Conservation (phyloP, 2,888 invertebrate genomes). For the Mylabris sibirica region DNA sequence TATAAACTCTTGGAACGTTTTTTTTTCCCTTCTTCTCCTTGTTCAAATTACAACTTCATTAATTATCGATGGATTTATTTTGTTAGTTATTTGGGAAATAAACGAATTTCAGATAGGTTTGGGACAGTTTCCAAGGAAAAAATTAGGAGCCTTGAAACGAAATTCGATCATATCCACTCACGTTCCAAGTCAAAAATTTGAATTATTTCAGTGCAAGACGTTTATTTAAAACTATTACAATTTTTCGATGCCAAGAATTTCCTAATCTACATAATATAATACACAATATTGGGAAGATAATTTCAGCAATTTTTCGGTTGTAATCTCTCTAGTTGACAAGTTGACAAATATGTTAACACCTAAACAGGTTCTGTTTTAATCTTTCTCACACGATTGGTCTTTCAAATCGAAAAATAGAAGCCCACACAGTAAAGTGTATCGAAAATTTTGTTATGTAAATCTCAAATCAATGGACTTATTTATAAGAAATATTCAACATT, state of each 20-base stretch:
- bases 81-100: too few relatives aligned
- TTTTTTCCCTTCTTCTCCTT: too few relatives aligned
- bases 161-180: too few relatives aligned
- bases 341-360: conserved; percentile 17
- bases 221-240: background rate
- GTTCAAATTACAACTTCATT: background rate
- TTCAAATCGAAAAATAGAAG: background rate
- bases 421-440: conserved; percentile 17
- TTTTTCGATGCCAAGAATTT: background rate
- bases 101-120: too few relatives aligned
- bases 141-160: too few relatives aligned
- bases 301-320: background rate
- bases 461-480: conserved; percentile 7
- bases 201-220: background rate
- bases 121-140: too few relatives aligned
- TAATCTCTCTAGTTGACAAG: conserved; percentile 16
- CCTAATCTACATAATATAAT: background rate
- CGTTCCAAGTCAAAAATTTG: background rate
- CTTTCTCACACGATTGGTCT: background rate
- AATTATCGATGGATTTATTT: too few relatives aligned
- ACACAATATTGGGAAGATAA: background rate
- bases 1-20: background rate
- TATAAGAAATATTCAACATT: conserved; percentile 26
- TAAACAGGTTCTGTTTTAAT: conserved; percentile 14
- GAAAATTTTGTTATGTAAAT: conserved; percentile 16